Base-by-base conservation (phyloP, 2,113 vertebrate genomes). In the Arenaria interpres region DNA sequence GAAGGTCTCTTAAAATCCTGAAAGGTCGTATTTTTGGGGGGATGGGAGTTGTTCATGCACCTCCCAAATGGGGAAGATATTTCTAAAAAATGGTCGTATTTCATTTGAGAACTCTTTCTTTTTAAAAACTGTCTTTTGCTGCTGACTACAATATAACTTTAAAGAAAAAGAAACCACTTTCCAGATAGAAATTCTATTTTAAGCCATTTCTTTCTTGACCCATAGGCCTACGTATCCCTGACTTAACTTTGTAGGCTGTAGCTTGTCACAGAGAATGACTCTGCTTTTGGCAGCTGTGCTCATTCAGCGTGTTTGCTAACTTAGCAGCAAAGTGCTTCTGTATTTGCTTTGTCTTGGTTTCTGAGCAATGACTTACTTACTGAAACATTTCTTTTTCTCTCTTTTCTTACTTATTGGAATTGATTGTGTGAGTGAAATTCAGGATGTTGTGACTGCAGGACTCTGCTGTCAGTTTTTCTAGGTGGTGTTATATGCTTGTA, bases 161-260 rank as follows among this genome's bases (percentile, higher is more conserved):
- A 89, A 94, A 82, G 91, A 59, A 94, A 88, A 97, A 95, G 33
- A 89, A 97, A 90, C 63, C 90, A 78, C 95, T 97, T 97, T 97
- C 84, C 85, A 75, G 68, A 97, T 93, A 96, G 95, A 96, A 97
- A 92, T 97, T 97, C 93, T 95, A 62, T 95, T 97, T 97, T 97
- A 96, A 97, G 92, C 88, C 86, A 63, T 97, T 96, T 90, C 84
- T 97, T 89, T 90, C 94, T 91, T 97, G 96, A 97, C 97, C 93
- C 75, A 83, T 91, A 98, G 86, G 82, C 89, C 89, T 93, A 14
- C 6, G 6, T 78, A 93, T 66, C 27, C 79, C 68, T 88, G 81
- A 88, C 92, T 90, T 77, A 94, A 86, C 59, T 96, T 83, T 90
- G 73, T 88, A 89, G 95, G 79, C 86, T 87, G 87, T 64, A 56